Conservation (phyloP, 1,140 invertebrate species). For the Drosophila murphyi region DNA sequence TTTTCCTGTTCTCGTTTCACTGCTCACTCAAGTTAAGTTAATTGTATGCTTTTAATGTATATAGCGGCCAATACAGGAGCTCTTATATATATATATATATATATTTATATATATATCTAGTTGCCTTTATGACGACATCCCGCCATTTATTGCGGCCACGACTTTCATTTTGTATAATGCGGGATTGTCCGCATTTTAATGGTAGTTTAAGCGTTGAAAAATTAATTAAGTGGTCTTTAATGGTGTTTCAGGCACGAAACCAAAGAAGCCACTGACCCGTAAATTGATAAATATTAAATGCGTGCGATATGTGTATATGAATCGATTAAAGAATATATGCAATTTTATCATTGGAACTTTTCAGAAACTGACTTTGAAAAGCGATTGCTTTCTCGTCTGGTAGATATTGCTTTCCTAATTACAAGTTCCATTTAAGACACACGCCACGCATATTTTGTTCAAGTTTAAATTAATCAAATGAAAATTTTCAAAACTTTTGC, state of each 20-base stretch:
- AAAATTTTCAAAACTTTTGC: background rate
- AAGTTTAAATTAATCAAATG: background rate
- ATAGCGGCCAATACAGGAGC: conserved; percentile 4
- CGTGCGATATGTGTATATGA: background rate
- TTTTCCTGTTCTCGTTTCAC: conserved; percentile 30
- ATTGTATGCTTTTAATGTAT: conserved; percentile 48
- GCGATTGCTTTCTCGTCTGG: too few species aligned
- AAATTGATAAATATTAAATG: background rate
- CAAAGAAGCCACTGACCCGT: background rate
- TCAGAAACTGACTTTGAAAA: too few species aligned
- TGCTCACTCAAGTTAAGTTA: conserved; percentile 48
- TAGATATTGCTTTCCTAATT: too few species aligned
- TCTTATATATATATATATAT: conserved; percentile 10
- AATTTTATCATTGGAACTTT: background rate
- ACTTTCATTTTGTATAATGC: conserved; percentile 57
- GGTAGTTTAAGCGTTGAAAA: conserved; percentile 65
- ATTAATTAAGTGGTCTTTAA: conserved; percentile 63
- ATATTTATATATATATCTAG: conserved; percentile 30
- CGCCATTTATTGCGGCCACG: conserved; percentile 3
- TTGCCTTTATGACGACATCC: background rate
- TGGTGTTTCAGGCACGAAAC: conserved; percentile 13
- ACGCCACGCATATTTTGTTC: too few species aligned
- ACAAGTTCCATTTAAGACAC: too few species aligned
- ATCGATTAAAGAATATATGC: background rate
- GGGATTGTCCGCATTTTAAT: conserved; percentile 67